Evolutionary conservation across 2,797 vertebrate species (phyloP), one percentile per base, ranked within the genome.

Genomic region (Sebastes aleutianus): DNA sequence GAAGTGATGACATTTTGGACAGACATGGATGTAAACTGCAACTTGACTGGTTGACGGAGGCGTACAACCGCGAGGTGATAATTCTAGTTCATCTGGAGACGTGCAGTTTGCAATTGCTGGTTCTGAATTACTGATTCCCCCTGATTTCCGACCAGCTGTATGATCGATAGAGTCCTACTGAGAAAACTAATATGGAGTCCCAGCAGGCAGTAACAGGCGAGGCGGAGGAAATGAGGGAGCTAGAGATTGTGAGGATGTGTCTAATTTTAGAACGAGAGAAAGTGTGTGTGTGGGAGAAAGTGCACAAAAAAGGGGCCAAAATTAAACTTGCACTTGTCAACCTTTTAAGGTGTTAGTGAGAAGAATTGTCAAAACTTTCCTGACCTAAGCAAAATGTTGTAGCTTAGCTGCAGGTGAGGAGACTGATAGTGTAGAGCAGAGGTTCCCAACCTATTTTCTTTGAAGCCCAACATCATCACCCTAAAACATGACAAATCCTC

Each of bases 91-190:
- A 69, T 65, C 16, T 6, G 8, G 32, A 69, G 68, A 70, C 11
- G 26, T 43, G 50, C n/a, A 26, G 50, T 43, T 27, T 29, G 36
- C 36, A 36, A 13, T 36, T 36, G n/a, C 64, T 53, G 8, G 8
- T 20, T 50, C 43, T 50, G 43, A 50, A 50, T 50, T 18, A 50
- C 39, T 1, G 9, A 26, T 31, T 56, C n/a, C 50, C 9, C 3
- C 20, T 4, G 32, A 80, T 58, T 57, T 53, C 20, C 31, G 62
- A 54, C 3, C 62, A 18, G 53, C 29, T 43, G 26, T 36, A 57
- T 77, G 83, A 83, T 81, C 64, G 86, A 83, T 79, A 39, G 69
- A 43, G 20, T 63, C 18, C 58, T 67, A 27, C n/a, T 12, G 59
- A 76, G 61, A 29, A 80, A 76, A 67, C 29, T 39, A 64, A 78